These are phyloP conservation scores for Nycticebus coucang DNA, from an alignment of 2,113 vertebrate species.

Conservation along the genomic window DNA sequence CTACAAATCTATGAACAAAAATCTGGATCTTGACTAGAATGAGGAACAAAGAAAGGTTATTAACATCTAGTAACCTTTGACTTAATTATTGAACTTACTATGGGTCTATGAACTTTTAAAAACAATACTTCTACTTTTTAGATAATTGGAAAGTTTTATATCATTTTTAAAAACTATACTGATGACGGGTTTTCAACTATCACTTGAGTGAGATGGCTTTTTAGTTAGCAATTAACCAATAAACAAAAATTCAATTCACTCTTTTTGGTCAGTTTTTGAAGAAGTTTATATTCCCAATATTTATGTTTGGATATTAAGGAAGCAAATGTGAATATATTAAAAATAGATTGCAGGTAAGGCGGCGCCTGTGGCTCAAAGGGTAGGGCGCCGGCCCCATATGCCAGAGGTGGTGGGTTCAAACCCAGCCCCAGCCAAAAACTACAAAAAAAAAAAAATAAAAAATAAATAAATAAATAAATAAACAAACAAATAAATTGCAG, in stretches of 20 bases:
- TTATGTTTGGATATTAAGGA: neutral
- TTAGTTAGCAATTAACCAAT: neutral
- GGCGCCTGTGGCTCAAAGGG: too few relatives aligned
- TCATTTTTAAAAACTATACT: slow-evolving; percentile 13
- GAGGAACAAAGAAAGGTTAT: neutral
- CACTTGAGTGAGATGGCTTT: neutral
- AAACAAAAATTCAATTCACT: neutral
- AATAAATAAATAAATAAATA: too few relatives aligned
- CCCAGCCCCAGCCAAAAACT: too few relatives aligned
- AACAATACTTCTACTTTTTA: neutral
- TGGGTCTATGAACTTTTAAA: slow-evolving; percentile 31
- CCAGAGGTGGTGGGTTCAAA: too few relatives aligned
- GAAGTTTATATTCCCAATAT: neutral
- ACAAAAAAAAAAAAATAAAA: too few relatives aligned
- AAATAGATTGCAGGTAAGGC: neutral
- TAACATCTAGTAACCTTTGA: neutral
- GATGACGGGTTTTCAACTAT: neutral
- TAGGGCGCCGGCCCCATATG: too few relatives aligned
- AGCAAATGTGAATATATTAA: neutral
- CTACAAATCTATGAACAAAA: neutral
- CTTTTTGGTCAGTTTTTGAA: neutral
- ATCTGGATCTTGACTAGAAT: slow-evolving; percentile 25
- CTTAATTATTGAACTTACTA: slow-evolving; percentile 15
- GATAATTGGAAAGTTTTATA: slow-evolving; percentile 33
- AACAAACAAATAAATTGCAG: neutral